Percentiles rank a stretch among this genome's conserved stretches.
Conservation (phyloP, 2,113 vertebrate genomes). For the Alouatta palliata region DNA sequence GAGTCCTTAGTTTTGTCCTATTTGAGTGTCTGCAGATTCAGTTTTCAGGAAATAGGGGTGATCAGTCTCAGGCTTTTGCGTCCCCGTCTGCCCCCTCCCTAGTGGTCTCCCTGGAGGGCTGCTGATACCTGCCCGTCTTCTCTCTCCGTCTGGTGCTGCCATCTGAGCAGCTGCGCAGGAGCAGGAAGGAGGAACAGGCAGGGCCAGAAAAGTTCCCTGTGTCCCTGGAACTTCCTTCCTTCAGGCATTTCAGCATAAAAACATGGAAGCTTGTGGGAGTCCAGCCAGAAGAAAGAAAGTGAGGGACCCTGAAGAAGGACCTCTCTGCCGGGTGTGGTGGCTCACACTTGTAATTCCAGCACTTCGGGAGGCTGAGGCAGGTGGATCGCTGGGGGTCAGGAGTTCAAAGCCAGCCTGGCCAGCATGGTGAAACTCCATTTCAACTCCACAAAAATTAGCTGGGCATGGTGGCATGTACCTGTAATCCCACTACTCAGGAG, state of each 20-base stretch:
- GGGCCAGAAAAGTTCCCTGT: not conserved
- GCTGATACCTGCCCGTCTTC: not conserved
- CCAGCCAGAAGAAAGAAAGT: not conserved
- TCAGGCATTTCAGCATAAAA: not conserved
- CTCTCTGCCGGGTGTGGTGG: not conserved
- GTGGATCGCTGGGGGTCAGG: too few species aligned
- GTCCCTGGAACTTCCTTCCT: not conserved
- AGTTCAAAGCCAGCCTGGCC: too few species aligned
- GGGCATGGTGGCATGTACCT: too few species aligned
- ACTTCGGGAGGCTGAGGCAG: too few species aligned
- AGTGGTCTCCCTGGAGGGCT: not conserved
- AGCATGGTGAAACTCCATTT: too few species aligned
- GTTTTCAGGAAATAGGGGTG: not conserved
- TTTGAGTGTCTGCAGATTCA: too few species aligned
- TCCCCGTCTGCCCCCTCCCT: not conserved
- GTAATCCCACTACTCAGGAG: too few species aligned
- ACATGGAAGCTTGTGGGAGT: not conserved
- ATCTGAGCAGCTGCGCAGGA: not conserved
- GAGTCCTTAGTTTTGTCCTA: not conserved
- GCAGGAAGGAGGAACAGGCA: not conserved
- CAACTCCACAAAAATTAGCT: too few species aligned
- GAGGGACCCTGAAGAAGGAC: not conserved
- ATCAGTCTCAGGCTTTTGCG: not conserved
- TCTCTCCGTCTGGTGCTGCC: not conserved
- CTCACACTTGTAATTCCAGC: too few species aligned